A percentile compares a stretch with the other conserved stretches of the same genome.
These are phyloP conservation scores for Drosophila tristis DNA, from an alignment of 1,140 invertebrate genomes.

Conservation along the genomic window DNA sequence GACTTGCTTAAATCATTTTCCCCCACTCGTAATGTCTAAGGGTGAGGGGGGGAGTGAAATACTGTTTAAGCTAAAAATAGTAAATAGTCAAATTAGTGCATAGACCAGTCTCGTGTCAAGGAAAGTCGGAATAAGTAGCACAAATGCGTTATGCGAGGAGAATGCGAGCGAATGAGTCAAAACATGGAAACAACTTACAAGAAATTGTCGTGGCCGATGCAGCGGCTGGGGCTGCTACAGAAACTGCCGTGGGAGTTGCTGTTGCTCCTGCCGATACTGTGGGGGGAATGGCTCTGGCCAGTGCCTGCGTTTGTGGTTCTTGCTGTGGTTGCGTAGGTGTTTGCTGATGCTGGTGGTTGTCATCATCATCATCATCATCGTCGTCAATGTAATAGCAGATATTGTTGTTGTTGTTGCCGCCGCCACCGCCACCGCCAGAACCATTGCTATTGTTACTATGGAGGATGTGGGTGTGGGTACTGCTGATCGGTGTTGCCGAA, in stretches of 20 bases:
- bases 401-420: slow-evolving; percentile 35
- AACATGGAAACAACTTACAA: slow-evolving; percentile 80
- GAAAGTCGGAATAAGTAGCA: slow-evolving; percentile 31
- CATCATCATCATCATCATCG: slow-evolving; percentile 56
- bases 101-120: slow-evolving; percentile 40
- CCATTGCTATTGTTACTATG: slow-evolving; percentile 27
- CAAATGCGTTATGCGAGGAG: slow-evolving; percentile 3
- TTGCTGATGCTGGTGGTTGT: slow-evolving; percentile 53
- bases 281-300: slow-evolving; percentile 33
- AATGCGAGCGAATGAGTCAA: slow-evolving; percentile 26
- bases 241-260: slow-evolving; percentile 30
- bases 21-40: neutral
- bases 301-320: slow-evolving; percentile 24
- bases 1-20: slow-evolving; percentile 14
- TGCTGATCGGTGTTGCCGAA: slow-evolving; percentile 32
- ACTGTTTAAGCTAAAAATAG: slow-evolving; percentile 33
- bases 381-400: slow-evolving; percentile 65
- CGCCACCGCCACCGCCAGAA: slow-evolving; percentile 9
- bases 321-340: slow-evolving; percentile 43
- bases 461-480: slow-evolving; percentile 18
- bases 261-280: slow-evolving; percentile 43
- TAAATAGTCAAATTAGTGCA: neutral
- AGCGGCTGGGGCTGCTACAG: slow-evolving; percentile 36
- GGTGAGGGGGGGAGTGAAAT: slow-evolving; percentile 19
- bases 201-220: slow-evolving; percentile 76